Evolutionary conservation across 2,888 invertebrate species (phyloP).

Genomic region (Nasonia oneida): DNA sequence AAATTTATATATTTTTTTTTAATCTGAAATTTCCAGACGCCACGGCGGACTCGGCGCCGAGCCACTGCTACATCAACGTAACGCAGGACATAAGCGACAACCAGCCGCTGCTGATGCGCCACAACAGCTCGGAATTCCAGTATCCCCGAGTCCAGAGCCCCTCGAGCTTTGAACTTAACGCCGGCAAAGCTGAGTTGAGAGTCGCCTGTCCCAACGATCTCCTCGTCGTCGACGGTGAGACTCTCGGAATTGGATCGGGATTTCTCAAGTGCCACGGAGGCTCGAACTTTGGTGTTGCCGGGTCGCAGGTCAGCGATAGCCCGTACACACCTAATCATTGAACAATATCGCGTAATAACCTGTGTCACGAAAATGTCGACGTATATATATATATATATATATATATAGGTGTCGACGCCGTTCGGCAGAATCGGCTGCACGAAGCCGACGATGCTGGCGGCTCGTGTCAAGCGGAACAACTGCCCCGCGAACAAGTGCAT

Average conservation of each 20-base stretch:
- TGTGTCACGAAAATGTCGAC: neutral
- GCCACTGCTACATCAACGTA: slow-evolving; percentile 34
- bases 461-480: slow-evolving; percentile 14
- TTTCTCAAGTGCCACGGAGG: slow-evolving; percentile 29
- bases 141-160: slow-evolving; percentile 39
- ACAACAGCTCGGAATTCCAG: slow-evolving; percentile 24
- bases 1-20: neutral
- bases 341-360: neutral
- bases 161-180: slow-evolving; percentile 2
- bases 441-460: neutral
- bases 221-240: neutral
- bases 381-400: no score
- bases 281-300: slow-evolving; percentile 12
- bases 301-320: neutral
- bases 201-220: slow-evolving; percentile 27
- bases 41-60: neutral
- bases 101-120: slow-evolving; percentile 27
- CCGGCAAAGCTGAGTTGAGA: slow-evolving; percentile 15
- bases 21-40: neutral
- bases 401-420: neutral
- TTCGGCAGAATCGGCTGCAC: slow-evolving; percentile 29
- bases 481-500: slow-evolving; percentile 34
- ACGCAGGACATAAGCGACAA: slow-evolving; percentile 8
- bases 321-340: no score
- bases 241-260: slow-evolving; percentile 28